Conservation (phyloP, 2,797 vertebrate species). For the Rhynchotus rufescens region DNA sequence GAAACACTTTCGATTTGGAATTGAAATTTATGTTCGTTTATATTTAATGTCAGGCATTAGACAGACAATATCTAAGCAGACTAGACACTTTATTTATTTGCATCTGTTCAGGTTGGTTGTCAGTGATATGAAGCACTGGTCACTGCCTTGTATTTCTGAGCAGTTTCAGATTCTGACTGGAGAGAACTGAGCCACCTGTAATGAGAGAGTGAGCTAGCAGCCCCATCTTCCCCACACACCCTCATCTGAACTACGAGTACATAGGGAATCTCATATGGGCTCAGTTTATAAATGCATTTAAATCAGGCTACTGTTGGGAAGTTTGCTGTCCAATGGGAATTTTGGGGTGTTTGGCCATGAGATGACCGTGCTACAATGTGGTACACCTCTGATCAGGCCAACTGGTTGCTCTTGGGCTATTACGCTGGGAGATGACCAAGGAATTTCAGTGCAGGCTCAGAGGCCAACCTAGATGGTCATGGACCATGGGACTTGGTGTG, state of each 20-base stretch:
- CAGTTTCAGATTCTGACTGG: not conserved
- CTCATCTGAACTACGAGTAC: rapidly evolving
- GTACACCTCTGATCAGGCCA: not conserved
- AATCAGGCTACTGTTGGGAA: not conserved
- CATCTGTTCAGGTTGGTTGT: not conserved
- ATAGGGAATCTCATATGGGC: rapidly evolving
- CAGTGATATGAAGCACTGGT: not conserved
- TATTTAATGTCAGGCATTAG: not conserved
- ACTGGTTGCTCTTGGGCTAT: too few relatives aligned
- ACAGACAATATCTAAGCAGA: not conserved
- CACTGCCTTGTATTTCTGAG: rapidly evolving
- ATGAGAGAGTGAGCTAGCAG: not conserved
- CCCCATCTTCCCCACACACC: not conserved
- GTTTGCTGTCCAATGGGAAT: not conserved
- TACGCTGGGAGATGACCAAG: not conserved
- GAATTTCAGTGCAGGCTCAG: not conserved
- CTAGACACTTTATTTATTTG: not conserved
- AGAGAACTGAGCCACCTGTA: not conserved
- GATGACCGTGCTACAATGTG: not conserved
- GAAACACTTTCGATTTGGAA: not conserved
- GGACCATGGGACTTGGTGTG: not conserved
- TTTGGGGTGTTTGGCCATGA: not conserved
- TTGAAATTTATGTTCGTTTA: too few relatives aligned
- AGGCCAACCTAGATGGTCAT: not conserved
- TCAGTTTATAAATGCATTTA: not conserved